Evolutionary conservation across 2,797 vertebrate species (phyloP).

Genomic region (Sebastes matsubarae): DNA sequence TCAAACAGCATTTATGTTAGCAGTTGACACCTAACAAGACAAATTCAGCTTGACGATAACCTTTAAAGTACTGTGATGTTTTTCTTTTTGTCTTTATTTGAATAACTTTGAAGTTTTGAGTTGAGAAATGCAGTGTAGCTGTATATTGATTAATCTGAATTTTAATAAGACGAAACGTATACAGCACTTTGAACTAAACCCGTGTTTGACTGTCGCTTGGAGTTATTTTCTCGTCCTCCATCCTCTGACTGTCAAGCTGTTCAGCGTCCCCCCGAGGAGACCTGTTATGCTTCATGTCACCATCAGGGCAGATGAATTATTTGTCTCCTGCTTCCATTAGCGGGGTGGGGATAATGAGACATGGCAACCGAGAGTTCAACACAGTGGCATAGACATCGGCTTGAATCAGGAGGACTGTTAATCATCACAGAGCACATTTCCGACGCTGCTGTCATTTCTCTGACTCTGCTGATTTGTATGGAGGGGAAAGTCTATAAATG

Average conservation of each 20-base stretch:
- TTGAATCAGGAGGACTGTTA: slow-evolving; percentile 65
- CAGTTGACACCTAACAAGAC: neutral
- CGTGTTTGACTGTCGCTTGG: neutral
- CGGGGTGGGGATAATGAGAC: slow-evolving; percentile 71
- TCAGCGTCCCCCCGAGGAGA: slow-evolving; percentile 36
- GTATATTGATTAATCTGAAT: neutral
- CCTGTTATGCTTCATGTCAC: slow-evolving; percentile 59
- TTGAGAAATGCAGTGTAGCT: neutral
- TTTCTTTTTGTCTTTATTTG: neutral
- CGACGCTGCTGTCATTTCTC: slow-evolving; percentile 28
- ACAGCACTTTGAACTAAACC: neutral
- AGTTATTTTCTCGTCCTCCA: slow-evolving; percentile 25
- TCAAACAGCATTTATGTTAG: neutral
- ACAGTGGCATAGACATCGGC: slow-evolving; percentile 57
- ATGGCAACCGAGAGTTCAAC: slow-evolving; percentile 71
- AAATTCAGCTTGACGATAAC: neutral
- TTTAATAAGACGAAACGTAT: neutral
- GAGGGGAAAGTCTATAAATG: slow-evolving; percentile 14
- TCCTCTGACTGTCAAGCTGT: slow-evolving; percentile 51
- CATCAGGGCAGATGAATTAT: slow-evolving; percentile 75
- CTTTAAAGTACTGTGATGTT: neutral
- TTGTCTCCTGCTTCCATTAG: slow-evolving; percentile 75
- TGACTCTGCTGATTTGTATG: slow-evolving; percentile 23
- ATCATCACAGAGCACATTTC: slow-evolving; percentile 62
- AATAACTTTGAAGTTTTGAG: neutral